Percentiles rank a stretch among this genome's conserved stretches.
Conservation (phyloP, 2,888 invertebrate species). For the Drosophila mayaguana region DNA sequence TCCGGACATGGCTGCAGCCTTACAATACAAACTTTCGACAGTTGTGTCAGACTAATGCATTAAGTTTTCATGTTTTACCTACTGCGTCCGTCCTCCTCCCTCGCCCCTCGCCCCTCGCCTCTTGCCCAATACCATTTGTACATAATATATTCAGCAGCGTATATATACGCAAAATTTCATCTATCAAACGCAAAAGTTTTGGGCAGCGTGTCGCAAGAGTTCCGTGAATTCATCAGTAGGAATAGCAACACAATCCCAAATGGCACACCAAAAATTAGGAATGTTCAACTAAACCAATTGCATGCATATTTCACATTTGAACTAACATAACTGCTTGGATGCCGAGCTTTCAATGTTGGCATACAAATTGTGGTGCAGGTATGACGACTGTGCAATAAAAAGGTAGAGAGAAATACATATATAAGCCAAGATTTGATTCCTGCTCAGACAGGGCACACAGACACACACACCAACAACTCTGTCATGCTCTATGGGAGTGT, state of each 20-base stretch:
- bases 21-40: conserved; percentile 4
- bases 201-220: conserved; percentile 39
- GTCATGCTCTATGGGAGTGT: conserved; percentile 17
- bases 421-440: conserved; percentile 17
- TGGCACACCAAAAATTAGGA: conserved; percentile 34
- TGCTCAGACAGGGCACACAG: background rate
- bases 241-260: conserved; percentile 4
- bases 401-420: background rate
- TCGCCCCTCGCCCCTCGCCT: no score
- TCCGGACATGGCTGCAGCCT: conserved; percentile 7
- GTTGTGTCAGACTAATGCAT: conserved; percentile 1
- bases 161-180: conserved; percentile 21
- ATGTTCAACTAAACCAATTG: conserved; percentile 49
- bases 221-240: conserved; percentile 23
- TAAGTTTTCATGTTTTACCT: conserved; percentile 23
- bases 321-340: conserved; percentile 16
- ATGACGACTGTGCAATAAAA: conserved; percentile 47
- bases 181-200: conserved; percentile 35
- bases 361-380: conserved; percentile 44
- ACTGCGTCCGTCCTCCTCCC: background rate
- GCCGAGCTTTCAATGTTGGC: conserved; percentile 8
- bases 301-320: conserved; percentile 48
- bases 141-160: conserved; percentile 34
- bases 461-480: background rate
- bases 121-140: background rate